Percentiles rank a stretch among this genome's conserved stretches.
Evolutionary conservation across 2,888 invertebrate genomes (phyloP).

Genomic region (Slavum lentiscoides): DNA sequence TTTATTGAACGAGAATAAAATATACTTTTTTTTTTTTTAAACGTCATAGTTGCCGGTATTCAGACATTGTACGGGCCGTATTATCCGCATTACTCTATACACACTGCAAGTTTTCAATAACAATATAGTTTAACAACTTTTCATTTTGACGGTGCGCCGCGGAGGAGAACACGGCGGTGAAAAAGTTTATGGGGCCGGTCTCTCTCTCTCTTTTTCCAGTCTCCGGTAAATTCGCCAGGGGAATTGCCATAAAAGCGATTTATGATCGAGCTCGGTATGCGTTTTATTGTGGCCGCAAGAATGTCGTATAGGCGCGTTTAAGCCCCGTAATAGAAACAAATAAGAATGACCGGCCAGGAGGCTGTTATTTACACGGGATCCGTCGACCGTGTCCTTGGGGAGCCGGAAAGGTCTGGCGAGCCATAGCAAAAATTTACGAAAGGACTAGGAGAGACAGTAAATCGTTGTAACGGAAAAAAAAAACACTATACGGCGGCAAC

Average conservation of each 20-base stretch:
- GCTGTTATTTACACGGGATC: constrained; percentile 49
- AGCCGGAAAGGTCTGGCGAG: constrained; percentile 29
- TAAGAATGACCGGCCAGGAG: constrained; percentile 42
- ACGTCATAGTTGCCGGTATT: not conserved
- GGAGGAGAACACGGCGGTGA: constrained; percentile 1
- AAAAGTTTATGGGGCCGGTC: constrained; percentile 28
- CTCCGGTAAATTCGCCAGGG: constrained; percentile 36
- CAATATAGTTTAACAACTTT: constrained; percentile 2
- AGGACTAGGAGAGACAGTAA: constrained; percentile 15
- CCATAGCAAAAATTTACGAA: constrained; percentile 28
- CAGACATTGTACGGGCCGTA: too few species aligned
- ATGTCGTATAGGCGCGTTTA: constrained; percentile 46
- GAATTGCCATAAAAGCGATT: constrained; percentile 53
- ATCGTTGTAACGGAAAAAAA: constrained; percentile 31
- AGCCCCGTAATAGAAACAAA: constrained; percentile 52
- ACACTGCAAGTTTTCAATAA: constrained; percentile 13
- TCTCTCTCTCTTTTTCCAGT: not conserved
- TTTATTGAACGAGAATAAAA: too few species aligned
- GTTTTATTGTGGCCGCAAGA: constrained; percentile 50
- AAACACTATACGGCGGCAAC: not conserved
- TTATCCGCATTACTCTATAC: not conserved
- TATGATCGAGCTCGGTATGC: constrained; percentile 49
- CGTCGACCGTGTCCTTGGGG: constrained; percentile 33
- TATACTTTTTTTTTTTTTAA: too few species aligned
- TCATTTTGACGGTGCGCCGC: constrained; percentile 7